Conservation (phyloP, 23 tunicate genomes). For the Styela clava region DNA sequence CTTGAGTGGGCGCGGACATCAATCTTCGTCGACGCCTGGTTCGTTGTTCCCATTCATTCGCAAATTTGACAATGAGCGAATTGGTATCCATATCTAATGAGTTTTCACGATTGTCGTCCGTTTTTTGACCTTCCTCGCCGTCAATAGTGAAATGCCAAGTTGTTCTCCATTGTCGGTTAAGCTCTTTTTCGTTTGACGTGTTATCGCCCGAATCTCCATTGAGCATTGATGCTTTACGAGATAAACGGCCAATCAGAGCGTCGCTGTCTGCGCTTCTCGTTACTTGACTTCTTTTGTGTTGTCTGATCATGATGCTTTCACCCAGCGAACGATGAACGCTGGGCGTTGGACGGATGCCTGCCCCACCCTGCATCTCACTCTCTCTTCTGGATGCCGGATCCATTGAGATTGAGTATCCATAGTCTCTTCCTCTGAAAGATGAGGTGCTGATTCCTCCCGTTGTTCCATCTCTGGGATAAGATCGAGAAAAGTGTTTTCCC, state of each 20-base stretch:
- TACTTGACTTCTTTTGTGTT: neutral
- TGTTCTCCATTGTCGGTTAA: conserved; percentile 5
- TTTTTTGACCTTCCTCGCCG: neutral
- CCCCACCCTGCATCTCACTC: neutral
- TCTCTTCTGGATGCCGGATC: neutral
- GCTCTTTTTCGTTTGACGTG: neutral
- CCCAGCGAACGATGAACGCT: neutral
- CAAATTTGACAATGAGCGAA: neutral
- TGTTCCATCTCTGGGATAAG: neutral
- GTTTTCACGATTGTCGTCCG: neutral
- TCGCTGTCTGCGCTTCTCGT: neutral
- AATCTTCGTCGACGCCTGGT: neutral
- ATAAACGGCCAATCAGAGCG: neutral
- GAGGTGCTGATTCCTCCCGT: conserved; percentile 9
- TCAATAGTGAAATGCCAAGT: neutral
- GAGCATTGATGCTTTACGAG: neutral
- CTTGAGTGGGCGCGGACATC: neutral
- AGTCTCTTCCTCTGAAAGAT: conserved; percentile 11
- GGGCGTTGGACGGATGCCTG: neutral
- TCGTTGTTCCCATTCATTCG: neutral
- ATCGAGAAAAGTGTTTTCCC: neutral
- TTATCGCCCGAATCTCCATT: neutral
- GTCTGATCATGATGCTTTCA: neutral
- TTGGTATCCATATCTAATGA: neutral
- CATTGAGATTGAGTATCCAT: neutral